Percentiles rank a stretch among this genome's conserved stretches.
phyloP scores from a whole-genome alignment of 2,113 vertebrate genomes.

The Osmerus mordax region DNA sequence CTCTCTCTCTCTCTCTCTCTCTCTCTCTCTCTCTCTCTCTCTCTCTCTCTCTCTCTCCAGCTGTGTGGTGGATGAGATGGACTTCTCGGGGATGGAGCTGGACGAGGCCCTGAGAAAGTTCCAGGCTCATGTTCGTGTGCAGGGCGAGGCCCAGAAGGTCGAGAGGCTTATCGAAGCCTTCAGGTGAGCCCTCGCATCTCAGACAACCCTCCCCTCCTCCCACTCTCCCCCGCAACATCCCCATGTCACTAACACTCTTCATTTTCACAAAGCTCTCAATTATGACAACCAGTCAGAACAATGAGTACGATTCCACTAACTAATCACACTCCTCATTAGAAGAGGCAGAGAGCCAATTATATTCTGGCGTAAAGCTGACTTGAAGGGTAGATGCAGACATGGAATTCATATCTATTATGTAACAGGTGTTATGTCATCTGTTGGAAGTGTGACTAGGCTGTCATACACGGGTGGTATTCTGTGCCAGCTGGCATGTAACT shows the following conservation, averaged over 20 bases:
- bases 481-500: slow-evolving; percentile 61
- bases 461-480: slow-evolving; percentile 35
- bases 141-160: slow-evolving; percentile 98
- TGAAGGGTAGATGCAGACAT: slow-evolving; percentile 43
- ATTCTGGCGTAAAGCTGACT: too few species aligned
- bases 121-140: slow-evolving; percentile 95
- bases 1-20: not conserved
- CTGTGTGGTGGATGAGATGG: slow-evolving; percentile 98
- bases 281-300: too few species aligned
- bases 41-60: slow-evolving; percentile 56
- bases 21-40: not conserved
- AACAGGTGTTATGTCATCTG: slow-evolving; percentile 65
- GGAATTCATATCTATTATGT: slow-evolving; percentile 45
- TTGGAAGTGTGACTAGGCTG: slow-evolving; percentile 44
- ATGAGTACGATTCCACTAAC: not conserved
- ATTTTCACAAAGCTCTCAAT: too few species aligned
- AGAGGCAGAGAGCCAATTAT: too few species aligned
- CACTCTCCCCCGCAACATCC: not conserved
- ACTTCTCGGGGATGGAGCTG: slow-evolving; percentile 96
- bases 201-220: not conserved
- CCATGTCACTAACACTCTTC: not conserved
- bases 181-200: slow-evolving; percentile 75
- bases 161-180: slow-evolving; percentile 98
- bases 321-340: not conserved
- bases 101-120: slow-evolving; percentile 96